These are phyloP conservation scores for Saguinus imperator DNA, from an alignment of 2,113 vertebrate genomes.

Conservation along the genomic window DNA sequence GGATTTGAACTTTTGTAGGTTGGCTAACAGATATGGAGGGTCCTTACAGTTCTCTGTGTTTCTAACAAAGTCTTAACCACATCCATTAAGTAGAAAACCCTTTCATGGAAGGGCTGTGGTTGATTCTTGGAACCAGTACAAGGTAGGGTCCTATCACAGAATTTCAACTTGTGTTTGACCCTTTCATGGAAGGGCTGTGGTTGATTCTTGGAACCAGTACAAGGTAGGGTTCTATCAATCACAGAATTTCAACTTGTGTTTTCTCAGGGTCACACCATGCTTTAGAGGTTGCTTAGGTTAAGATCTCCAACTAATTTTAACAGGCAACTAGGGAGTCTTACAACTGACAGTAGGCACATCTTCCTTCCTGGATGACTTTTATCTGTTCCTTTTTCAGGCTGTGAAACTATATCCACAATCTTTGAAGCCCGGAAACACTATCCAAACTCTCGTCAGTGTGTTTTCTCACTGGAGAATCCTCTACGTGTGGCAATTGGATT, in stretches of 20 bases:
- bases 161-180: neutral
- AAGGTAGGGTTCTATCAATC: neutral
- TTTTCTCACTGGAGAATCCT: neutral
- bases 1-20: neutral
- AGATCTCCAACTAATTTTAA: neutral
- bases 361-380: neutral
- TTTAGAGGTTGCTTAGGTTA: neutral
- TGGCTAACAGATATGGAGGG: neutral
- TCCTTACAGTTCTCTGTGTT: neutral
- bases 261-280: neutral
- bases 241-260: neutral
- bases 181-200: neutral
- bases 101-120: neutral
- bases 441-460: neutral
- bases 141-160: neutral
- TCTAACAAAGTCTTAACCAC: neutral
- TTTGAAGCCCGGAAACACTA: neutral
- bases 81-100: neutral
- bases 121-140: neutral
- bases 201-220: neutral
- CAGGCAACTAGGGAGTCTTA: neutral
- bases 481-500: neutral
- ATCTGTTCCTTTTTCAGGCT: constrained; percentile 54
- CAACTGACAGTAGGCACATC: neutral
- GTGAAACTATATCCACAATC: constrained; percentile 16